Base-by-base conservation (phyloP, 1,140 invertebrate genomes). In the Steinernema feltiae region DNA sequence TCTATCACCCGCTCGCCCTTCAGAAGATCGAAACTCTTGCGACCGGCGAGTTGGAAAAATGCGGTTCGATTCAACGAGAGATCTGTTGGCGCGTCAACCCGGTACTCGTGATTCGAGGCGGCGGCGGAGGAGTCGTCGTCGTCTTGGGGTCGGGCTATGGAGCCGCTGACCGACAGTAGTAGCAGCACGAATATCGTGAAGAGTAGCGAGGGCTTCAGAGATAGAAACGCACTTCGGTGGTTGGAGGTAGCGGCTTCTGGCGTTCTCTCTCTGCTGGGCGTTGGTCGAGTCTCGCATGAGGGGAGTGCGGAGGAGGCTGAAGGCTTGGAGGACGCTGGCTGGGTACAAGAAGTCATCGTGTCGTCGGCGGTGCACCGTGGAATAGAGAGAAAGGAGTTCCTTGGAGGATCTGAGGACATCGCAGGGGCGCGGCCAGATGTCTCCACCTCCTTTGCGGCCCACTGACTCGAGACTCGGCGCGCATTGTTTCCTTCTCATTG, bases 381-480 rank as follows among this genome's bases (percentile, higher is more conserved):
- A 41, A 41, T 41, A 18, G 35, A 7, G 15, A 21, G 12, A 63
- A 63, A 63, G 53, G 35, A 7, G 7, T 27, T 63, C 53, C 24
- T 27, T 21, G 53, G 24, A 63, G 53, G 24, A 7, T 63, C 53
- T 63, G 53, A 63, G 53, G 53, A 63, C 53, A 63, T 17, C 24
- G 35, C 18, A 41, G 35, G 35, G 53, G 53, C 24, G 15, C 3
- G 53, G 53, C 53, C 53, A 63, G 3, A 17, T 7, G 35, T 41
- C 53, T 63, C 53, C 53, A 63, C 53, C 53, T 63, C 53, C 53
- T 63, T 41, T 41, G 35, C 35, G 35, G 35, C 35, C 35, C 7
- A 21, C 12, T 3, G 53, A 63, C 53, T 63, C 53, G 53, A 21
- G 53, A 63, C 53, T 63, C 53, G 53, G 24, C 53, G 53, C 53